Conservation (phyloP, 2,113 vertebrate genomes). For the Eira barbara region DNA sequence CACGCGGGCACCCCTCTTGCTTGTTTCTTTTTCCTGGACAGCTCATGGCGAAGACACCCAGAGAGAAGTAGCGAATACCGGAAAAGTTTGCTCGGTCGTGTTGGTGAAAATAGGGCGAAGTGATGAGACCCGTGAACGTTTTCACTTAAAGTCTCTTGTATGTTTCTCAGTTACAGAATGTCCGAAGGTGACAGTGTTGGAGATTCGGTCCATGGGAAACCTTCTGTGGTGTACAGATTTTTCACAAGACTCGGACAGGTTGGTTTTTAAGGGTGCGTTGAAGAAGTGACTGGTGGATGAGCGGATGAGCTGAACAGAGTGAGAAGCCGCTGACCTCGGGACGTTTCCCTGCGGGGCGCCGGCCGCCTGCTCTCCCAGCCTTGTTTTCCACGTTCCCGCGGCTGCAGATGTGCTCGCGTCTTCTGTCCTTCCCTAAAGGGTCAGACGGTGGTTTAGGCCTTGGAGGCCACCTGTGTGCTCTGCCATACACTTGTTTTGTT, state of each 20-base stretch:
- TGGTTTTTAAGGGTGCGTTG: slow-evolving; percentile 45
- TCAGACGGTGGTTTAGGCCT: neutral
- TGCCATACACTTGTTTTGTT: no score
- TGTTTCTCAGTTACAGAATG: slow-evolving; percentile 88
- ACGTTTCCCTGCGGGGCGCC: rapidly evolving
- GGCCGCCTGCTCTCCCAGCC: neutral
- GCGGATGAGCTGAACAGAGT: neutral
- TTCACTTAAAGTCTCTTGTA: neutral
- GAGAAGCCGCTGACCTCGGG: neutral
- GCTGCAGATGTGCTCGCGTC: rapidly evolving
- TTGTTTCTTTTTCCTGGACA: neutral
- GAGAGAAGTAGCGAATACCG: no score
- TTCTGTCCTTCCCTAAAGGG: neutral
- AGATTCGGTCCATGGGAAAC: slow-evolving; percentile 97
- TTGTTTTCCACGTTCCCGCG: rapidly evolving
- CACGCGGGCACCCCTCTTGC: neutral
- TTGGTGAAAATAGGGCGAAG: neutral
- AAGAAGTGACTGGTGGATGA: neutral
- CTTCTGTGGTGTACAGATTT: slow-evolving; percentile 92
- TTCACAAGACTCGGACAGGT: slow-evolving; percentile 97
- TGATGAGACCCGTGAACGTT: neutral
- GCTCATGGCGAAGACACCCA: neutral
- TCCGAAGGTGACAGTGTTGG: slow-evolving; percentile 98
- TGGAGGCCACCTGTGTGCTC: neutral
- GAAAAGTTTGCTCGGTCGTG: neutral